phyloP scores from a whole-genome alignment of 2,797 vertebrate species.

The Mormyrops boulengeri region DNA sequence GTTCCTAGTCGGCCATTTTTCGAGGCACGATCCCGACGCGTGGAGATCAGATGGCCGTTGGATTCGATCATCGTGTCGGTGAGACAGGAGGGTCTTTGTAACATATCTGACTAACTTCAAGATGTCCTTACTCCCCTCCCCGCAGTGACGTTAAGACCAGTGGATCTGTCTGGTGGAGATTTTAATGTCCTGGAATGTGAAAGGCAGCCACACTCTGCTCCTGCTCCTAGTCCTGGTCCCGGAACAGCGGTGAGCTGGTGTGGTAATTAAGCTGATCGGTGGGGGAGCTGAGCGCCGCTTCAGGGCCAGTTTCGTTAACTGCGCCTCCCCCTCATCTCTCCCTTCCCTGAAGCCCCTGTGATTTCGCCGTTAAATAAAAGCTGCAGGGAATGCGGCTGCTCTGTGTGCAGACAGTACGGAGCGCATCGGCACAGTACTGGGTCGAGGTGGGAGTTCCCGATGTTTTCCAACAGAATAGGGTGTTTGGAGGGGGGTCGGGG shows the following conservation, averaged over 20 bases:
- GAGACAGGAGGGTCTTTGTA: background rate
- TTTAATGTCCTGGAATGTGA: background rate
- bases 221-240: background rate
- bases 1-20: background rate
- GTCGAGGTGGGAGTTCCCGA: background rate
- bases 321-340: background rate
- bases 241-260: background rate
- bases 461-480: background rate
- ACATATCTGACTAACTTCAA: background rate
- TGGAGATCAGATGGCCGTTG: background rate
- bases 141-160: background rate
- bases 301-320: background rate
- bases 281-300: background rate
- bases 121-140: background rate
- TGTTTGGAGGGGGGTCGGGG: background rate
- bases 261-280: background rate
- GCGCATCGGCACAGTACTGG: background rate
- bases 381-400: background rate
- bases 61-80: background rate
- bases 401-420: background rate
- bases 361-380: background rate
- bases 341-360: background rate
- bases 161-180: background rate
- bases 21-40: background rate
- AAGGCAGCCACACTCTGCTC: background rate